Conservation (phyloP, 1,140 invertebrate genomes). For the Zeugodacus cucurbitae region DNA sequence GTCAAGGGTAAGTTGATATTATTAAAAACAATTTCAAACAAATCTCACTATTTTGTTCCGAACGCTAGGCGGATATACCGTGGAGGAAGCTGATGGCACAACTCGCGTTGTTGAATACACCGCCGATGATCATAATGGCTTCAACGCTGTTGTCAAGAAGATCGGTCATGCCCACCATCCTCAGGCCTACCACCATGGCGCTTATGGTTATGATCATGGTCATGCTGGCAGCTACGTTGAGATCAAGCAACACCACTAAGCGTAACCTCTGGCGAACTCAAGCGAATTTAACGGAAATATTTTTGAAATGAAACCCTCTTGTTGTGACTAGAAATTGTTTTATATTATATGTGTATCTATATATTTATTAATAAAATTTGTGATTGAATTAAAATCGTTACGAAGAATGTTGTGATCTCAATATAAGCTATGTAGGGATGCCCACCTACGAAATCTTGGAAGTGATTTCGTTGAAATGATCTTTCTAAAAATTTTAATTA, state of each 20-base stretch:
- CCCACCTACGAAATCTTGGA: no score
- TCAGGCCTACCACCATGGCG: constrained; percentile 52
- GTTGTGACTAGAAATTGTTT: no score
- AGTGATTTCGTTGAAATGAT: no score
- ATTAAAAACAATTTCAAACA: neutral
- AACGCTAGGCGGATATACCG: constrained; percentile 68
- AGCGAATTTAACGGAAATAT: no score
- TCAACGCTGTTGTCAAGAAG: constrained; percentile 69
- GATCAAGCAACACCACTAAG: neutral
- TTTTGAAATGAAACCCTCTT: no score
- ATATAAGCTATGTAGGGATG: no score
- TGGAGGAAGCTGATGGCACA: constrained; percentile 71
- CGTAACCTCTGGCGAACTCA: no score
- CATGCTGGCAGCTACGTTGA: constrained; percentile 37
- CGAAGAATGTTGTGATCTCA: no score
- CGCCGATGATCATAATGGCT: constrained; percentile 67
- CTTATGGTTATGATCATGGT: constrained; percentile 40
- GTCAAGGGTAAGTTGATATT: constrained; percentile 40
- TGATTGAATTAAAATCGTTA: no score
- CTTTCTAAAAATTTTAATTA: no score
- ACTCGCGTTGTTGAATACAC: constrained; percentile 70
- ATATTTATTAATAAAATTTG: no score
- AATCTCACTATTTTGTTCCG: constrained; percentile 31
- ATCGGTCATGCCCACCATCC: constrained; percentile 69
- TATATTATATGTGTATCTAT: no score